phyloP scores from a whole-genome alignment of 2,888 invertebrate genomes.

The Platerodrilus igneus region DNA sequence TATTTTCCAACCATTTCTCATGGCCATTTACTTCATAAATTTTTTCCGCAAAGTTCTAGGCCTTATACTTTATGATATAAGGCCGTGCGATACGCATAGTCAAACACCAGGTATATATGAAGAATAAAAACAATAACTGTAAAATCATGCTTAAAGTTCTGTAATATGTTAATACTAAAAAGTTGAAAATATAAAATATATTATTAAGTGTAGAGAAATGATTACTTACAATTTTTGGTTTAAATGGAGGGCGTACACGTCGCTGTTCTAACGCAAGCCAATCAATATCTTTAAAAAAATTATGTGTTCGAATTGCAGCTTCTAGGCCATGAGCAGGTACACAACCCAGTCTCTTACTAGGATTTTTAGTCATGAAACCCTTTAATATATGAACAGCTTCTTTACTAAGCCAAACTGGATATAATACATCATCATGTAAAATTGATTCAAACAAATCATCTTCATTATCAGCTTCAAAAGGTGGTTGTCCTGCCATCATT shows the following conservation, averaged over 20 bases:
- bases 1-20: no score
- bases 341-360: constrained; percentile 90
- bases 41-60: no score
- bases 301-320: constrained; percentile 83
- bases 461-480: constrained; percentile 99
- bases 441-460: constrained; percentile 99
- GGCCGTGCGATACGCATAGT: no score
- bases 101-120: not conserved
- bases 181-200: no score
- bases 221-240: constrained; percentile 95
- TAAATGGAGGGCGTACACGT: constrained; percentile 93
- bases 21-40: no score
- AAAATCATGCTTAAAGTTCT: no score
- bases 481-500: constrained; percentile 99
- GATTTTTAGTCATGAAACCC: constrained; percentile 98
- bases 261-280: constrained; percentile 92
- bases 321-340: constrained; percentile 67
- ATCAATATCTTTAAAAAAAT: constrained; percentile 92
- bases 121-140: constrained; percentile 1
- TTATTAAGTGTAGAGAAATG: no score
- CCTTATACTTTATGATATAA: no score
- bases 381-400: constrained; percentile 89
- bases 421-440: constrained; percentile 95
- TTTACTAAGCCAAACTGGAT: constrained; percentile 93
- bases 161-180: no score